phyloP scores from a whole-genome alignment of 2,797 vertebrate species.

The Cuculus canorus region DNA sequence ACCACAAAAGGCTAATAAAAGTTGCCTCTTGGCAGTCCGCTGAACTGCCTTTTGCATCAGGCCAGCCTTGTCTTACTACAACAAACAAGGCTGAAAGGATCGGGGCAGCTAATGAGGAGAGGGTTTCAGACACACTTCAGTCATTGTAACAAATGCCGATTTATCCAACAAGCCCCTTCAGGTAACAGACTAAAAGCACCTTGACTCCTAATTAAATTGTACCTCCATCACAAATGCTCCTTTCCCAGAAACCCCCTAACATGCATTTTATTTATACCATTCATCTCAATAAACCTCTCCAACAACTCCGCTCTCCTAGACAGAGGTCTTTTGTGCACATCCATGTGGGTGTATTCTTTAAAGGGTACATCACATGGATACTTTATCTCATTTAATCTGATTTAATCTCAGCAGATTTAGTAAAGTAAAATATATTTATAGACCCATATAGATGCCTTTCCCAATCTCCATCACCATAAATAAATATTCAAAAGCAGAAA shows the following conservation, averaged over 20 bases:
- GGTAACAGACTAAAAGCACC: constrained; percentile 60
- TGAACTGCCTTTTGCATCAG: background rate
- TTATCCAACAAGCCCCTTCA: constrained; percentile 62
- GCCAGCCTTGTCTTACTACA: background rate
- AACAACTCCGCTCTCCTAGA: constrained; percentile 2
- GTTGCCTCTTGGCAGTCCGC: constrained; percentile 8
- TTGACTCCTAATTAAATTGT: constrained; percentile 69
- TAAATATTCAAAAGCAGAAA: constrained; percentile 24
- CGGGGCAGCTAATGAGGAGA: constrained; percentile 48
- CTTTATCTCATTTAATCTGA: constrained; percentile 71
- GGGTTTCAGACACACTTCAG: constrained; percentile 52
- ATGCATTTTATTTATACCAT: constrained; percentile 39
- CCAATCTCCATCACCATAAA: background rate
- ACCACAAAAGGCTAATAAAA: constrained; percentile 2
- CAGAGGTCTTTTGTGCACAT: constrained; percentile 49
- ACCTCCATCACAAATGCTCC: constrained; percentile 25
- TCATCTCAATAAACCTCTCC: constrained; percentile 50
- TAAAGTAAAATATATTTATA: constrained; percentile 69
- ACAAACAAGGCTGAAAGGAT: constrained; percentile 49
- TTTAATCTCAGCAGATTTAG: constrained; percentile 71
- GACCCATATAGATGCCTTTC: constrained; percentile 19
- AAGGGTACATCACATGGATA: constrained; percentile 64
- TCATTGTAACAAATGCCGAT: constrained; percentile 68
- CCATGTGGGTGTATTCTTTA: constrained; percentile 66
- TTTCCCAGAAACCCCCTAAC: constrained; percentile 15